Conservation (phyloP, 2,888 invertebrate species). For the Hanleya hanleyi region DNA sequence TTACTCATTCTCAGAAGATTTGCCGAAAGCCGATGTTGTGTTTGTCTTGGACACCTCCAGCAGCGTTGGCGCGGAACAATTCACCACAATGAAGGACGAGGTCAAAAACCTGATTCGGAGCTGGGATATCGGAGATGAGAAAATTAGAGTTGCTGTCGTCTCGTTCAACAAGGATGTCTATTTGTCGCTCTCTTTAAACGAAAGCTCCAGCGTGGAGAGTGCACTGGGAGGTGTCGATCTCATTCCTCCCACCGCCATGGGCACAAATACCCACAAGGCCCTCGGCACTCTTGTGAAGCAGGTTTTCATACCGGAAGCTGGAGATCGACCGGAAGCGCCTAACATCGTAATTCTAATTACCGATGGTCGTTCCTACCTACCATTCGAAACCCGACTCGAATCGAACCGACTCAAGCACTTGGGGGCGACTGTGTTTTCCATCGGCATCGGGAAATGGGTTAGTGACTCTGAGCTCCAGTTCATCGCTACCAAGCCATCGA, state of each 20-base stretch:
- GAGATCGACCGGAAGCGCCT: neutral
- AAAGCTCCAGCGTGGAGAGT: neutral
- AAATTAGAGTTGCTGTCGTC: neutral
- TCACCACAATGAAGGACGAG: neutral
- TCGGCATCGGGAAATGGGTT: neutral
- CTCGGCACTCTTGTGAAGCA: neutral
- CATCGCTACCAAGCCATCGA: neutral
- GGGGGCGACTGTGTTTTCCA: neutral
- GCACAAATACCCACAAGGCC: neutral
- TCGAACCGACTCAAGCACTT: neutral
- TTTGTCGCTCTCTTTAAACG: neutral
- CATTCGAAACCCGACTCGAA: neutral
- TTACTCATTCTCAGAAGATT: too few species aligned
- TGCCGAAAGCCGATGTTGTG: neutral
- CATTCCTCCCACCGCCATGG: neutral
- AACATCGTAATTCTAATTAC: constrained; percentile 1
- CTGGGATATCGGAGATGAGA: neutral
- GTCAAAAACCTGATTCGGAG: neutral
- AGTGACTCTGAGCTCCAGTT: neutral
- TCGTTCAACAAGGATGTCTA: neutral
- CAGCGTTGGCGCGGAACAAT: neutral
- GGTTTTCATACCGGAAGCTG: neutral
- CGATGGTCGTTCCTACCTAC: neutral
- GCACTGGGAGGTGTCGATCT: neutral
- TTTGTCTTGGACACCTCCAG: neutral